Evolutionary conservation across 2,797 vertebrate species (phyloP).

Genomic region (Chelonia mydas): DNA sequence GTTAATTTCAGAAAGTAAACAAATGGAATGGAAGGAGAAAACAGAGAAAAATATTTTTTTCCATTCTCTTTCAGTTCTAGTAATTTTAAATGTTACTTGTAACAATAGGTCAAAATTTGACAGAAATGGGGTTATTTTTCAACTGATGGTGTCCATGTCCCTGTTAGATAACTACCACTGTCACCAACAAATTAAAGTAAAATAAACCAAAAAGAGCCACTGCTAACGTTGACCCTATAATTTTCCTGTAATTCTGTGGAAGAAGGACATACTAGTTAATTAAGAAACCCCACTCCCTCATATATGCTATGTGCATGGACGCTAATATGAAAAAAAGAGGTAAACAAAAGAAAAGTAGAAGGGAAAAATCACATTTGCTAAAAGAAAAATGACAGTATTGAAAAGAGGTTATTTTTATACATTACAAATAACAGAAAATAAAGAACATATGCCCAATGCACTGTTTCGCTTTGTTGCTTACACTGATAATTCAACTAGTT

Average conservation of each 20-base stretch:
- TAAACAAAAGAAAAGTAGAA: constrained; percentile 29
- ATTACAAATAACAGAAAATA: constrained; percentile 12
- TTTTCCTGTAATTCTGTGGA: not conserved
- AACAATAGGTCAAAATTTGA: not conserved
- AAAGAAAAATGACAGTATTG: not conserved
- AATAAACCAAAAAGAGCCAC: not conserved
- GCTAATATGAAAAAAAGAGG: not conserved
- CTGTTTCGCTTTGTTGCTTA: not conserved
- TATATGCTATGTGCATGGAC: not conserved
- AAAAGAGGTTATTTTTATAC: not conserved
- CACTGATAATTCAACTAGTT: rapidly evolving
- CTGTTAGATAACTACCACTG: not conserved
- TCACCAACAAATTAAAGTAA: rapidly evolving
- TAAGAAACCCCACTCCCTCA: not conserved
- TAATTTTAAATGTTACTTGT: rapidly evolving
- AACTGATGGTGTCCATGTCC: not conserved
- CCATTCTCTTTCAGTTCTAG: rapidly evolving
- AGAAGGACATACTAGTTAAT: not conserved
- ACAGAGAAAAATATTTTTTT: rapidly evolving
- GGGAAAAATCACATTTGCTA: not conserved
- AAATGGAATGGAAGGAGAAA: not conserved
- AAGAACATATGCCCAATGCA: rapidly evolving
- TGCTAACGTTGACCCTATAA: not conserved
- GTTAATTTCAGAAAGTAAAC: not conserved
- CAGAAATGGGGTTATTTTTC: not conserved